phyloP scores from a whole-genome alignment of 1,140 invertebrate genomes.

The Rhagoletis pomonella region DNA sequence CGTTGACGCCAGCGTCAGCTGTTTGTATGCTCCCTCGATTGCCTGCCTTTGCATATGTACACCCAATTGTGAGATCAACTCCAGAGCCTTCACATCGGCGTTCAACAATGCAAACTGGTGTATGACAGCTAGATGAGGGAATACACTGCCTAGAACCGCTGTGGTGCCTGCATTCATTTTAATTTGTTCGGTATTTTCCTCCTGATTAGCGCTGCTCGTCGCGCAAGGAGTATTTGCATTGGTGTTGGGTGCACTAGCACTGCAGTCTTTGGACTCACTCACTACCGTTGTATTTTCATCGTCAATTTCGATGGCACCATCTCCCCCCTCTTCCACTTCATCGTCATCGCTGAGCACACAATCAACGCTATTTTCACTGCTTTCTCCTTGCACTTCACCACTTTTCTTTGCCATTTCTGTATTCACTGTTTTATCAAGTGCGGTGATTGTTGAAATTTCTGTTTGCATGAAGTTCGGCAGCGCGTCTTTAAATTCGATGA shows the following conservation, averaged over 20 bases:
- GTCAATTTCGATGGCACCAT: background rate
- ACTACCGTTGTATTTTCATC: background rate
- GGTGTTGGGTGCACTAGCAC: background rate
- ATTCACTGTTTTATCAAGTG: constrained; percentile 29
- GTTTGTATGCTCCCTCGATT: constrained; percentile 63
- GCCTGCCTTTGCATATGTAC: constrained; percentile 71
- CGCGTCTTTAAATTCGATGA: constrained; percentile 68
- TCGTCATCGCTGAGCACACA: constrained; percentile 58
- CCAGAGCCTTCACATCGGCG: constrained; percentile 68
- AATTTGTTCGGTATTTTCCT: background rate
- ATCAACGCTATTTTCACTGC: constrained; percentile 53
- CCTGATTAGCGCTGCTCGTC: background rate
- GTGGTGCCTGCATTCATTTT: constrained; percentile 66
- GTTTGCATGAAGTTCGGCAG: constrained; percentile 71
- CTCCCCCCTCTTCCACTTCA: constrained; percentile 62
- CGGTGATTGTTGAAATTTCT: constrained; percentile 61
- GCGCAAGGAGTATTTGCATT: background rate
- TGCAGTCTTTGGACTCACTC: background rate
- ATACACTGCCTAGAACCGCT: constrained; percentile 64
- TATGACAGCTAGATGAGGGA: constrained; percentile 69
- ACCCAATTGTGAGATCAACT: constrained; percentile 69
- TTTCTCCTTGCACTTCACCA: background rate
- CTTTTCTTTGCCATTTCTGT: constrained; percentile 26
- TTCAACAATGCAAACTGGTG: constrained; percentile 70
- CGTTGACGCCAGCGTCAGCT: constrained; percentile 60